A percentile compares a stretch with the other conserved stretches of the same genome.
phyloP scores from a whole-genome alignment of 2,113 vertebrate species.

The Noturus placidus region DNA sequence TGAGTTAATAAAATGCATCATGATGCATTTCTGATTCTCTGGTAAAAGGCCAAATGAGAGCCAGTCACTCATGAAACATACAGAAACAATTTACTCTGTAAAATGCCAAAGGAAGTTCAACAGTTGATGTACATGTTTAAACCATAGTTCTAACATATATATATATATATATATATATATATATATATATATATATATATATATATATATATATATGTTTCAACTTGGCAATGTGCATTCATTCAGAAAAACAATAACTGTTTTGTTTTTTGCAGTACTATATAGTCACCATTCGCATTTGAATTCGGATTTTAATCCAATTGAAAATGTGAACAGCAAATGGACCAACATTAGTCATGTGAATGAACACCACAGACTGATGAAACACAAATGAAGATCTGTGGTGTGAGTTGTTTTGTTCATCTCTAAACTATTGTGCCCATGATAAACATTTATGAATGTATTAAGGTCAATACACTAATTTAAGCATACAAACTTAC shows the following conservation, averaged over 20 bases:
- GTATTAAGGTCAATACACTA: background rate
- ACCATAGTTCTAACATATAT: background rate
- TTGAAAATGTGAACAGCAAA: slow-evolving; percentile 42
- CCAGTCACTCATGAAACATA: slow-evolving; percentile 29
- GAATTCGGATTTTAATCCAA: slow-evolving; percentile 2
- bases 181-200: background rate
- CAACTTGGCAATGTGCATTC: slow-evolving; percentile 17
- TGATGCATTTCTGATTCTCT: background rate
- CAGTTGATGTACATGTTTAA: slow-evolving; percentile 13
- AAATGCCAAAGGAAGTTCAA: slow-evolving; percentile 11
- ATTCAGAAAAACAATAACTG: background rate
- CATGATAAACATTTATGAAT: slow-evolving; percentile 24
- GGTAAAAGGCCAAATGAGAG: slow-evolving; percentile 14
- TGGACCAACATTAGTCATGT: slow-evolving; percentile 15
- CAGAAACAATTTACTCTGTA: slow-evolving; percentile 51
- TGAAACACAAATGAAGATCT: slow-evolving; percentile 23
- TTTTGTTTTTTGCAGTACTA: slow-evolving; percentile 25
- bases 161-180: background rate
- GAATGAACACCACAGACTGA: slow-evolving; percentile 35
- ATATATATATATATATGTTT: background rate
- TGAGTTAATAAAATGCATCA: background rate
- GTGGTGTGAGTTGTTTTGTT: slow-evolving; percentile 6
- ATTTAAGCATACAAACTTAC: slow-evolving; percentile 31
- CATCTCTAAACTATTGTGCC: slow-evolving; percentile 29
- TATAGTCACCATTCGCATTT: slow-evolving; percentile 13